These are phyloP conservation scores for Tethya wilhelma DNA, from an alignment of 37 sponge, comb jelly and placozoan species.

Conservation along the genomic window DNA sequence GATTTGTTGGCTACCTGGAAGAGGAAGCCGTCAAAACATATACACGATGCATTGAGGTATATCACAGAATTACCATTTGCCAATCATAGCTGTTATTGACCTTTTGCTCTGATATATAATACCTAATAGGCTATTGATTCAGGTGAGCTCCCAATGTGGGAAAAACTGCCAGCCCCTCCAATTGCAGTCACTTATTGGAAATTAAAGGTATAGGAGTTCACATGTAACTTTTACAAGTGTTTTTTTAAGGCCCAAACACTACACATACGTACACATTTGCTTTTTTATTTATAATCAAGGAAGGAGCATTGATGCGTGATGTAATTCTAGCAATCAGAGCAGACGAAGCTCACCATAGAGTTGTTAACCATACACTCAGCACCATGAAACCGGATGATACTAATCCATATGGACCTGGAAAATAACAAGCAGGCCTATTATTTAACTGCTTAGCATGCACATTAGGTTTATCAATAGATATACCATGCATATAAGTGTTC, in stretches of 20 bases:
- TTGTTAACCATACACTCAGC: slow-evolving; percentile 89
- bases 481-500: too few species aligned
- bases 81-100: neutral
- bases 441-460: neutral
- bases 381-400: slow-evolving; percentile 40
- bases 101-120: too few species aligned
- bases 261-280: neutral
- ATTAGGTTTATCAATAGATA: too few species aligned
- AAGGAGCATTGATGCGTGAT: slow-evolving; percentile 93
- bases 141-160: slow-evolving; percentile 80
- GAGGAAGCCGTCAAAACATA: slow-evolving; percentile 91
- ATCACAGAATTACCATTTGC: neutral
- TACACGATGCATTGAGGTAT: slow-evolving; percentile 82
- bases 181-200: slow-evolving; percentile 85
- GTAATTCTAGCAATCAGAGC: slow-evolving; percentile 90
- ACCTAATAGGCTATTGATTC: slow-evolving; percentile 68
- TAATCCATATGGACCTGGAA: slow-evolving; percentile 76
- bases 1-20: slow-evolving; percentile 92
- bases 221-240: neutral
- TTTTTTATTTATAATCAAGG: slow-evolving; percentile 33
- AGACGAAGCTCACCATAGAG: slow-evolving; percentile 92
- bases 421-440: neutral
- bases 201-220: slow-evolving; percentile 40
- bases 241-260: neutral
- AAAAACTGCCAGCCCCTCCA: slow-evolving; percentile 61